phyloP scores from a whole-genome alignment of 2,888 invertebrate genomes.

The Dryadula phaetusa region DNA sequence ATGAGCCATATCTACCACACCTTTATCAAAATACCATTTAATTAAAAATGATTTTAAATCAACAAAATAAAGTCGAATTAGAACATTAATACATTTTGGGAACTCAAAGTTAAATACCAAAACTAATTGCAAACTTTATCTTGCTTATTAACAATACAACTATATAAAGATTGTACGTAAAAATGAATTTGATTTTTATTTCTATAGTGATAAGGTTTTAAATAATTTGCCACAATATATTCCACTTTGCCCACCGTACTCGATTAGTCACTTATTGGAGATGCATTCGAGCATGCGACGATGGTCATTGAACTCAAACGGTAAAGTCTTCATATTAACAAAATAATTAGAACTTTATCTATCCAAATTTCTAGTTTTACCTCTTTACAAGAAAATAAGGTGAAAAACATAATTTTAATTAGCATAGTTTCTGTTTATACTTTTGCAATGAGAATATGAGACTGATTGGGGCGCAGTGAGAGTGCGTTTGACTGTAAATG shows the following conservation, averaged over 20 bases:
- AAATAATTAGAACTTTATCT: constrained; percentile 18
- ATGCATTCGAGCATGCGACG: constrained; percentile 49
- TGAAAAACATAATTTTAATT: neutral
- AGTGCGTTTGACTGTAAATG: too few relatives aligned
- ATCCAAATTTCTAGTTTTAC: neutral
- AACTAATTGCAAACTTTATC: neutral
- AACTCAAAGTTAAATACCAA: neutral
- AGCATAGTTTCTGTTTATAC: too few relatives aligned
- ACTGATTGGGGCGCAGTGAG: too few relatives aligned
- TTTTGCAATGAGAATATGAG: too few relatives aligned
- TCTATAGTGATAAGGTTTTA: neutral
- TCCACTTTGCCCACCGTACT: constrained; percentile 36
- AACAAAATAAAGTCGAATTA: too few relatives aligned
- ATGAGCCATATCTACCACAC: too few relatives aligned
- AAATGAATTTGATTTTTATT: constrained; percentile 2
- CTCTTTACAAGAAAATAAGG: neutral
- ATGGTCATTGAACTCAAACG: constrained; percentile 47
- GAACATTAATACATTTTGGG: too few relatives aligned
- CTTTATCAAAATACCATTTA: too few relatives aligned
- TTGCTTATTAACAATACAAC: neutral
- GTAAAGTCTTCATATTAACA: constrained; percentile 37
- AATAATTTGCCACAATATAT: neutral
- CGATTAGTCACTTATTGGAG: constrained; percentile 51
- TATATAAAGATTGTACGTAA: neutral
- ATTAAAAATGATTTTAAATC: too few relatives aligned